Percentiles rank a stretch among this genome's conserved stretches.
These are phyloP conservation scores for Guaruba guarouba DNA, from an alignment of 2,113 vertebrate genomes.

Conservation along the genomic window DNA sequence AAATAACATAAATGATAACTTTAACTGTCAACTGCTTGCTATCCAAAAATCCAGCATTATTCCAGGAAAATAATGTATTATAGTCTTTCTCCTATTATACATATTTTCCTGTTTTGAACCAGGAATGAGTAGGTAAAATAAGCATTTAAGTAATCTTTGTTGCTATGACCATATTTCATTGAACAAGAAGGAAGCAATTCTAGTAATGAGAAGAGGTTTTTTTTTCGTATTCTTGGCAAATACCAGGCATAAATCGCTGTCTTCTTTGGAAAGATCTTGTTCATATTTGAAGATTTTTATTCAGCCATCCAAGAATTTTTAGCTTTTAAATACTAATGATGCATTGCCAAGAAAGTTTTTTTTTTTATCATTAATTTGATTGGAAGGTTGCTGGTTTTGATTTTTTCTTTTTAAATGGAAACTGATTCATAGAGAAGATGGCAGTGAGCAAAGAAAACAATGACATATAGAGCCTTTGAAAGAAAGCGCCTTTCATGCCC, in stretches of 20 bases:
- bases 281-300: not conserved
- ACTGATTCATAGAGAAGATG: not conserved
- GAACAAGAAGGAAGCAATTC: not conserved
- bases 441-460: not conserved
- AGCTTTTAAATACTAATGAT: not conserved
- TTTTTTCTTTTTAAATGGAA: not conserved
- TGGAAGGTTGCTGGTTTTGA: not conserved
- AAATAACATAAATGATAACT: not conserved
- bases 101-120: not conserved
- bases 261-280: not conserved
- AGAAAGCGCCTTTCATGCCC: not conserved
- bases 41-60: not conserved
- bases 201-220: not conserved
- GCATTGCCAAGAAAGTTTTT: not conserved
- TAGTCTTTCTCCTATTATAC: not conserved
- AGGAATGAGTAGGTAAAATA: not conserved
- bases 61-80: not conserved
- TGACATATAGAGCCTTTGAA: not conserved
- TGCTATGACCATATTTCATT: not conserved
- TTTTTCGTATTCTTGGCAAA: not conserved
- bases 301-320: not conserved
- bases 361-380: not conserved
- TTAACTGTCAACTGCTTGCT: not conserved
- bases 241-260: not conserved
- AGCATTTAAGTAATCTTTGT: not conserved